Evolutionary conservation across 2,113 vertebrate genomes (phyloP).

Genomic region (Dipodomys ordii): DNA sequence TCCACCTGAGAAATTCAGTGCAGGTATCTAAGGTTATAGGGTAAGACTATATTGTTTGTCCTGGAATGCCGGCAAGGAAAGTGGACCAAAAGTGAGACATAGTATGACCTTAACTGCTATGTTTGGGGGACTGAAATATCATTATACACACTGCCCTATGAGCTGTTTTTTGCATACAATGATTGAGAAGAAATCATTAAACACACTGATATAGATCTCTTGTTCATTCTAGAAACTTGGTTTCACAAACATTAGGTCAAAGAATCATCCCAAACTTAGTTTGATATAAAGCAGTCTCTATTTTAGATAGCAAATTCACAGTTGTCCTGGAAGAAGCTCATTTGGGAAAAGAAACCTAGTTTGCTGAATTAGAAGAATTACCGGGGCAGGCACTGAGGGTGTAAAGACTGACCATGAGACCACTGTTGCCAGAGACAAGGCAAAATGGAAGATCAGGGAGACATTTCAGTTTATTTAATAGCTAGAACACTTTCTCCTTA

Average conservation of each 20-base stretch:
- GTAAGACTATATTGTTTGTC: background rate
- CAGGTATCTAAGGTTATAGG: background rate
- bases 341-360: constrained; percentile 34
- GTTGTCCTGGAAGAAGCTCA: background rate
- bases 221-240: background rate
- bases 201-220: background rate
- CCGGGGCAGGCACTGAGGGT: background rate
- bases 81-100: background rate
- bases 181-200: background rate
- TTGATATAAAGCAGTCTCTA: constrained; percentile 19
- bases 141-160: background rate
- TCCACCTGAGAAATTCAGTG: background rate
- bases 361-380: background rate
- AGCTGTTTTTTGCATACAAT: background rate
- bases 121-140: background rate
- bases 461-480: background rate
- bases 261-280: background rate
- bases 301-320: background rate
- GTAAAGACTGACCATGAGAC: background rate
- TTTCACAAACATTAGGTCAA: constrained; percentile 41
- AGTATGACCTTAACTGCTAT: background rate
- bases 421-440: constrained; percentile 5
- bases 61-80: background rate
- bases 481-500: background rate
- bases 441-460: background rate